Evolutionary conservation across 2,888 invertebrate species (phyloP), one percentile per base, ranked within the genome.

Genomic region (Andrena praecox): DNA sequence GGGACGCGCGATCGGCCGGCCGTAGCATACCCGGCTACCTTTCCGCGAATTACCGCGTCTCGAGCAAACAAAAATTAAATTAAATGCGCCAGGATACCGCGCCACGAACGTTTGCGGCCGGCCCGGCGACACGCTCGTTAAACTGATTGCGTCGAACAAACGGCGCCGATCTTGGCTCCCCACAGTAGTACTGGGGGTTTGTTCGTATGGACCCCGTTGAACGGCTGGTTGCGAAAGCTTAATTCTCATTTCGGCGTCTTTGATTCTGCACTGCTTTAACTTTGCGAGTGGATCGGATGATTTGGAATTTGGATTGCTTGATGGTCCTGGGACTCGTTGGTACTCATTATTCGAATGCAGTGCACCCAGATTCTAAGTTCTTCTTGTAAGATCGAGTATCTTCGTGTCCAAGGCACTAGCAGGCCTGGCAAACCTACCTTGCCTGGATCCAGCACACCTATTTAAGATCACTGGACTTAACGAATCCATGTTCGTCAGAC

Each of bases 131-230:
- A 50, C 75, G 78, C 54, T 73, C 76, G 78, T 80, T 84, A 77
- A 85, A 81, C 84, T 70, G 77, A 77, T 84, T 78, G 81, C 81
- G 66, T 69, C 59, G 52, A 60, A 73, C 73, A 74, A 79, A 75
- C 60, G 56, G 5, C 16, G 42, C 10, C 56, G 56, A 27, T 56
- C 56, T 56, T 56, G 56, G 27, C 24, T 20, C 24, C 56, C 56
- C 56, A 42, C 42, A 16, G 42, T 16, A 42, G 16, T 27, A 12
- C 10, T 1, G 4, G 12, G 24, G 56, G 12, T 27, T 10, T 27
- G 56, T 24, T 56, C 20, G 27, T 3, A 27, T 4, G 56, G 1
- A 56, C 4, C 4, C 10, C 0, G 20, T 24, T 1, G 24, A 10
- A 56, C 24, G 56, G 10, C 10, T 56, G 2, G 24, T 27, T 56